These are phyloP conservation scores for Anarhynchus alexandrinus DNA, from an alignment of 2,113 vertebrate genomes.

Conservation along the genomic window DNA sequence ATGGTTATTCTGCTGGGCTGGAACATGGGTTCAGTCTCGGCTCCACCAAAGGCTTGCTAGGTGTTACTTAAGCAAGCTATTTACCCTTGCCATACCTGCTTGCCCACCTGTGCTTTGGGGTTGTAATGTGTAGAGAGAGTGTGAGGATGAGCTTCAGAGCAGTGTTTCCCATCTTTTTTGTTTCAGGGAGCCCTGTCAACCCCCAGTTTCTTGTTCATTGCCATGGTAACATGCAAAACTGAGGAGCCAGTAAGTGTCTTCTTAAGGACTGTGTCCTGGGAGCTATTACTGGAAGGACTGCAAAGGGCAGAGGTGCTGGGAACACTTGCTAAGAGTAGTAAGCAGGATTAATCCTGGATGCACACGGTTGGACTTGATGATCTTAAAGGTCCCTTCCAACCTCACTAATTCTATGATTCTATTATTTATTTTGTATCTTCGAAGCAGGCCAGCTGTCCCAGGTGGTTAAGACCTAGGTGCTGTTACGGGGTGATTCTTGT, in stretches of 20 bases:
- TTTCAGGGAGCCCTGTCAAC: neutral
- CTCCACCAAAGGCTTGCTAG: neutral
- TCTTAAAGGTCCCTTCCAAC: too few species aligned
- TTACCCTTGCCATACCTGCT: neutral
- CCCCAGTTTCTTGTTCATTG: neutral
- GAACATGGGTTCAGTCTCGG: neutral
- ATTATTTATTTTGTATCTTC: neutral
- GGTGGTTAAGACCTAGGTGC: neutral
- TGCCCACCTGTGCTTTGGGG: neutral
- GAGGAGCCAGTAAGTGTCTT: neutral
- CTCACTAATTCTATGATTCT: too few species aligned
- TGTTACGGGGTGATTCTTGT: neutral
- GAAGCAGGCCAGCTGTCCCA: neutral
- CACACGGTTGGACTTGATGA: accelerated
- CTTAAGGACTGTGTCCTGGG: neutral
- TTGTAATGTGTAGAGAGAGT: neutral
- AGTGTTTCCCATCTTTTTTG: neutral
- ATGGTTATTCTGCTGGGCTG: neutral
- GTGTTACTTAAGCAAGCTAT: neutral
- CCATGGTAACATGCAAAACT: neutral
- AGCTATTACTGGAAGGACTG: neutral
- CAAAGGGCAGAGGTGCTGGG: neutral
- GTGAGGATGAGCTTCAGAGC: neutral
- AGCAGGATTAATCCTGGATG: neutral
- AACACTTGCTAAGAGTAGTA: neutral